A percentile compares a stretch with the other conserved stretches of the same genome.
Conservation (phyloP, 2,113 vertebrate genomes). For the Saccopteryx bilineata region DNA sequence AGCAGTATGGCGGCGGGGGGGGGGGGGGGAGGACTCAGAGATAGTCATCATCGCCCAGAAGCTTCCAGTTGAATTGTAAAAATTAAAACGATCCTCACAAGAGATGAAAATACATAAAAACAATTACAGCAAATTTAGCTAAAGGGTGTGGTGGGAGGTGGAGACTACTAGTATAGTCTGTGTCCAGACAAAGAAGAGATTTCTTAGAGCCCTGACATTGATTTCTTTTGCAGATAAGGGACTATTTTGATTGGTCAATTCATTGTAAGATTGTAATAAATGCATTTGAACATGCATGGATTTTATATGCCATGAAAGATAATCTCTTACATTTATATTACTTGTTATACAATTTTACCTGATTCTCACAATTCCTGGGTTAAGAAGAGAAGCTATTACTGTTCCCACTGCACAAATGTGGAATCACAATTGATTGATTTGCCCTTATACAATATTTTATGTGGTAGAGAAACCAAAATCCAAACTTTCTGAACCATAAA, state of each 20-base stretch:
- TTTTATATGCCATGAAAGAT: constrained; percentile 27
- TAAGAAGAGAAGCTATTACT: neutral
- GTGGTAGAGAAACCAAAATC: neutral
- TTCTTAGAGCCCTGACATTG: neutral
- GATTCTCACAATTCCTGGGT: neutral
- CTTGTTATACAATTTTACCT: neutral
- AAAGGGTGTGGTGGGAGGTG: neutral
- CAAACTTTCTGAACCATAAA: neutral
- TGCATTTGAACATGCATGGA: neutral
- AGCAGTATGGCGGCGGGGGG: neutral
- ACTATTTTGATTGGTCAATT: neutral
- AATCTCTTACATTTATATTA: neutral
- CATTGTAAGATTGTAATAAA: constrained; percentile 27
- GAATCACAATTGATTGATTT: neutral
- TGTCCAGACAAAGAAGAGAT: neutral
- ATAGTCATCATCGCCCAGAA: neutral
- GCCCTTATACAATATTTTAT: neutral
- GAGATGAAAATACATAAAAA: neutral
- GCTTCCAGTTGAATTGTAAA: neutral
- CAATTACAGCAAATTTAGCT: neutral
- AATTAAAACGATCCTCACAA: neutral
- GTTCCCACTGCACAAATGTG: neutral
- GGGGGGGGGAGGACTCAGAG: no score
- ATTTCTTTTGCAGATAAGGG: neutral
- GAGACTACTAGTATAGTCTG: neutral